Evolutionary conservation across 2,797 vertebrate species (phyloP), one percentile per base, ranked within the genome.

Genomic region (Centropyge bicolor): DNA sequence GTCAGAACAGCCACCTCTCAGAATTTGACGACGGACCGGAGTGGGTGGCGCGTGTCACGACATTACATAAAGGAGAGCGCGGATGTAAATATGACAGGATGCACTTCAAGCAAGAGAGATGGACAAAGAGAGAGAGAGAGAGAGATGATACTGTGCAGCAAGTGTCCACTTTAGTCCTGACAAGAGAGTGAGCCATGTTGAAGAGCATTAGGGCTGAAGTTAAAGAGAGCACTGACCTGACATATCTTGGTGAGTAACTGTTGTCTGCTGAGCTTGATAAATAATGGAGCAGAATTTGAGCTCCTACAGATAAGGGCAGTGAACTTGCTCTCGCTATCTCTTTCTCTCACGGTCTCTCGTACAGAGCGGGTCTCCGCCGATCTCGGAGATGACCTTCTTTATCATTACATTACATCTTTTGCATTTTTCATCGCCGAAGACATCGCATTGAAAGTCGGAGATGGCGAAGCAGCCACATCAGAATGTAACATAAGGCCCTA

Each of bases 251-350:
- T 89, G 88, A 92, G 88, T 91, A 92, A 91, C 75, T 78, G 80
- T 88, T 80, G 88, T 88, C 81, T 90, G 90, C 90, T 91, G 86
- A 85, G 88, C 78, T 81, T 56, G 76, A 87, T 91, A 88, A 91
- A 93, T 88, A 91, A 91, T 88, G 56, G 57, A 90, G 74, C 69
- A 52, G 74, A 84, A 83, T 87, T 78, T 75, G 80, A 87, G 71
- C 68, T 81, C 73, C 59, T 48, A 24, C 73, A 86, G 79, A 87
- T 84, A 74, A 84, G 80, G 73, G 20, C 65, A 59, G 61, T 72
- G 81, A 79, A 86, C 78, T 76, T 51, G 56, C 66, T 78, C 80
- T 41, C 27, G 10, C 54, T 77, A 67, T 82, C 38, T 73, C 70
- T 80, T 20, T 40, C 61, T 61, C 56, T 76, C 36, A 41, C 13